Percentiles rank a stretch among this genome's conserved stretches.
Evolutionary conservation across 2,888 invertebrate species (phyloP).

Genomic region (Drosophila demipolita): DNA sequence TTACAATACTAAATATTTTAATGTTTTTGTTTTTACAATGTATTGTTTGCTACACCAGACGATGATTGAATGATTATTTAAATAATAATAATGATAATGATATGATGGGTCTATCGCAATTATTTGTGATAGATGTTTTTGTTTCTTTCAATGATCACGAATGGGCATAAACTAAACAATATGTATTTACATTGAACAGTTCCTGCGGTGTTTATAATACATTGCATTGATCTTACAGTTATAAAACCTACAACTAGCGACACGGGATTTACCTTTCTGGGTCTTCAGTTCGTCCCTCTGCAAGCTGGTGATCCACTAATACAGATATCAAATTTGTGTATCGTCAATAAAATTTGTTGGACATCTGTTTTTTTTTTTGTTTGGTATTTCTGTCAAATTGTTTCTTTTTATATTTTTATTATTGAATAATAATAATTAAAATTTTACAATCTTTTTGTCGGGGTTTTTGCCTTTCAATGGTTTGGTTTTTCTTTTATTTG

Average conservation of each 20-base stretch:
- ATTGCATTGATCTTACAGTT: conserved; percentile 29
- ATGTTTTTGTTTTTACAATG: conserved; percentile 29
- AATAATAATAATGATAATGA: conserved; percentile 4
- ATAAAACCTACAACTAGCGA: conserved; percentile 18
- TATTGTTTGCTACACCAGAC: conserved; percentile 10
- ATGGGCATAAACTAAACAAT: conserved; percentile 33
- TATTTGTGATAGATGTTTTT: conserved; percentile 2
- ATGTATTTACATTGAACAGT: conserved; percentile 48
- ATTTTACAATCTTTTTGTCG: conserved; percentile 68
- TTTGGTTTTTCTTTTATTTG: conserved; percentile 52
- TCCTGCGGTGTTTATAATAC: conserved; percentile 43
- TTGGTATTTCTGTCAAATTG: conserved; percentile 70
- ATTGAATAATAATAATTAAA: conserved; percentile 80
- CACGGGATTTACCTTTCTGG: conserved; percentile 41
- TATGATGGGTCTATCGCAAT: conserved; percentile 1
- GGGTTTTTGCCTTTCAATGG: conserved; percentile 56
- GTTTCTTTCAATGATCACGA: conserved; percentile 23
- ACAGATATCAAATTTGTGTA: conserved; percentile 9
- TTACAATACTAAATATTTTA: conserved; percentile 20
- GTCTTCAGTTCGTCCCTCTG: background rate
- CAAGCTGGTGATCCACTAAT: conserved; percentile 2
- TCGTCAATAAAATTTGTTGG: conserved; percentile 22
- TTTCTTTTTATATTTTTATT: conserved; percentile 75
- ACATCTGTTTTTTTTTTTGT: conserved; percentile 31
- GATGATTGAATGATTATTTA: conserved; percentile 22